Percentiles rank a stretch among this genome's conserved stretches.
Evolutionary conservation across 2,888 invertebrate species (phyloP).

Genomic region (Nyleta sp.): DNA sequence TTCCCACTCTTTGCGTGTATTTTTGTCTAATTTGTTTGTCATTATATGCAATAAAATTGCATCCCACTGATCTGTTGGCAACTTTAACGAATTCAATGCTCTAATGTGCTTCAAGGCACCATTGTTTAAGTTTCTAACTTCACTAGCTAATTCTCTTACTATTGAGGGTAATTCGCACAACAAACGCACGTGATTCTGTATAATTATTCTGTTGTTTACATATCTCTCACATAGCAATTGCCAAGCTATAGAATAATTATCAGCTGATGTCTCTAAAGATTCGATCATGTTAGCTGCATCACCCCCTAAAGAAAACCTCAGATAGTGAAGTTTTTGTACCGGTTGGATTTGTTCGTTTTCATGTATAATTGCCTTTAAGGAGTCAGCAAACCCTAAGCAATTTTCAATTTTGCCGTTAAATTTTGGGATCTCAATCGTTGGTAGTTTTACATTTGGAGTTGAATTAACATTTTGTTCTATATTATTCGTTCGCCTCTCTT

Average conservation of each 20-base stretch:
- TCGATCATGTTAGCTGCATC: conserved; percentile 32
- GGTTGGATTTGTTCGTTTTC: conserved; percentile 41
- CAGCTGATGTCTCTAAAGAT: conserved; percentile 29
- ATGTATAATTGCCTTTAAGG: conserved; percentile 56
- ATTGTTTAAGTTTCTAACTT: conserved; percentile 13
- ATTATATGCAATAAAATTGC: neutral
- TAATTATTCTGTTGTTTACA: conserved; percentile 32
- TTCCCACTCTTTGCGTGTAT: neutral
- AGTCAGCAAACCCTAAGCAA: conserved; percentile 38
- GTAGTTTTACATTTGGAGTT: conserved; percentile 5
- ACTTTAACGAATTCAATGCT: neutral
- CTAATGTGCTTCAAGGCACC: conserved; percentile 17
- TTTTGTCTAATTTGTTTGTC: neutral
- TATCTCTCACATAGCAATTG: conserved; percentile 16
- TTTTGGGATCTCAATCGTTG: conserved; percentile 4
- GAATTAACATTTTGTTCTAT: neutral
- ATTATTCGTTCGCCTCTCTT: too few relatives aligned
- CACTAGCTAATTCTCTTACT: conserved; percentile 25
- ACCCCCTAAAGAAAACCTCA: conserved; percentile 22
- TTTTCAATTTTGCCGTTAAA: conserved; percentile 14
- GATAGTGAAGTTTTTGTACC: conserved; percentile 55
- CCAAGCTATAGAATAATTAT: conserved; percentile 36
- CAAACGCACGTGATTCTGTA: conserved; percentile 38
- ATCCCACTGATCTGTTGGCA: neutral
- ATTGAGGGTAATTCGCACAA: conserved; percentile 40